phyloP scores from a whole-genome alignment of 2,888 invertebrate species.

The Ochropleura plecta region DNA sequence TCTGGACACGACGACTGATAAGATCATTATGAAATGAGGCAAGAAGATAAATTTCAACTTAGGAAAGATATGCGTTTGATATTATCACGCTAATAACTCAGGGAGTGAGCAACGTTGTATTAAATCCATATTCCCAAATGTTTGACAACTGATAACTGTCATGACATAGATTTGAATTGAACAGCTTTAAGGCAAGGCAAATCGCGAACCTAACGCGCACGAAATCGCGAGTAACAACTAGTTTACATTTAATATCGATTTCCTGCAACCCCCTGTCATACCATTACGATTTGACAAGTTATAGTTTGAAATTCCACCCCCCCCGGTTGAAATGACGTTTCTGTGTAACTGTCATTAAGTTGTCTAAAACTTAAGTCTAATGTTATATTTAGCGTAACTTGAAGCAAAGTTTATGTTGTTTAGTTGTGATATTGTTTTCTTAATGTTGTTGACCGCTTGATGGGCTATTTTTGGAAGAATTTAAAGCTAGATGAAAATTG shows the following conservation, averaged over 20 bases:
- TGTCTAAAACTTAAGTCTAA: conserved; percentile 16
- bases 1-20: no score
- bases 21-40: no score
- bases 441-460: neutral
- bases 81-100: no score
- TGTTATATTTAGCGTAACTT: conserved; percentile 33
- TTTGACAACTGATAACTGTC: no score
- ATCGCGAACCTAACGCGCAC: no score
- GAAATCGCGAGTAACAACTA: no score
- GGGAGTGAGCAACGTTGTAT: no score
- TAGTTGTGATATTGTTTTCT: conserved; percentile 10
- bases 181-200: no score
- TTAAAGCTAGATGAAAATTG: neutral
- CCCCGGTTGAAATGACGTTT: conserved; percentile 32
- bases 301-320: conserved; percentile 4
- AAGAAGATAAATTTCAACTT: no score
- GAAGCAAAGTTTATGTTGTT: conserved; percentile 17
- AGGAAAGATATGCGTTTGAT: no score
- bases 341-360: conserved; percentile 47
- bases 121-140: no score
- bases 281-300: conserved; percentile 32
- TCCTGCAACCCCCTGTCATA: neutral
- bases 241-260: neutral
- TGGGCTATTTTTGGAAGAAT: conserved; percentile 1
- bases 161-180: no score